Base-by-base conservation (phyloP, 2,113 vertebrate genomes). In the western clawed frog (Xenopus tropicalis) region DNA sequence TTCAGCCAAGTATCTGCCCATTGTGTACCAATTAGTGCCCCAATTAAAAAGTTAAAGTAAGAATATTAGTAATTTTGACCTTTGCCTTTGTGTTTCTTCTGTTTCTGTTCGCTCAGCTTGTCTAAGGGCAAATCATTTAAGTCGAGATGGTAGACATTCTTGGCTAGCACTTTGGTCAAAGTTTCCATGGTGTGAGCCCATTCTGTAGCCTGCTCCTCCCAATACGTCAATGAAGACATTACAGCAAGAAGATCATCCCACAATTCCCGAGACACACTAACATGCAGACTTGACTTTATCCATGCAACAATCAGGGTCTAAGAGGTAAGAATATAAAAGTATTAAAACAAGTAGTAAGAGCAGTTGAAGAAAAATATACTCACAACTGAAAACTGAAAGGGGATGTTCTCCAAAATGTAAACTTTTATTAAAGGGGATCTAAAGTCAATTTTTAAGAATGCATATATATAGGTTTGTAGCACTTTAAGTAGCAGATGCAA, bases 181-280 rank as follows among this genome's bases (percentile, higher is more conserved):
- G 97, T 99, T 79, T 99, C 97, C 97, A 99, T 99, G 75, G 97
- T 99, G 83, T 98, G 89, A 42, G 97, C 98, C 97, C 97, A 99
- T 86, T 99, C 97, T 14, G 96, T 98, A 81, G 98, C 95, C 85
- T 98, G 89, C 76, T 99, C 97, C 82, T 98, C 96, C 97, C 97
- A 99, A 78, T 93, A 97, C 4, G 97, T 99, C 70, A 99, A 83
- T 0, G 96, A 98, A 64, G 97, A 97, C 82, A 98, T 93, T 37
- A 98, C 97, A 7, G 92, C 91, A 23, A 99, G 88, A 73, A 99
- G 89, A 77, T 98, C 96, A 78, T 99, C 97, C 97, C 97, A 99
- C 77, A 99, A 90, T 70, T 99, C 97, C 82, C 97, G 92, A 83
- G 95, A 97, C 83, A 99, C 96, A 78, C 95, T 98, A 58, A 99